These are phyloP conservation scores for Callopanchax toddi DNA, from an alignment of 2,113 vertebrate species.

Conservation along the genomic window DNA sequence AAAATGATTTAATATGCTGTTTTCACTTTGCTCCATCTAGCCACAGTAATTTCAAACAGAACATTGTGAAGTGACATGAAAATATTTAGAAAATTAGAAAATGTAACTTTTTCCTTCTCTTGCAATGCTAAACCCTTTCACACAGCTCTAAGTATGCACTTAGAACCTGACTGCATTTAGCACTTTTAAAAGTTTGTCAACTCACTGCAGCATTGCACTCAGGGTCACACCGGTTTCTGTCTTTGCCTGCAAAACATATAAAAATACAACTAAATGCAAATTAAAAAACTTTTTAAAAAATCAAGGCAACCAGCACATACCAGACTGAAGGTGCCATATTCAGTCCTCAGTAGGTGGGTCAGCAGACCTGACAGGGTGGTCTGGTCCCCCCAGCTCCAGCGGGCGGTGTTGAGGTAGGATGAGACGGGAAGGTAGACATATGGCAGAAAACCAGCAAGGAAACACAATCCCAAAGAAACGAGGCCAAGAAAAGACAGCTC, in stretches of 20 bases:
- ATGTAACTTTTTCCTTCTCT: too few relatives aligned
- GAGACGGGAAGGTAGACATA: conserved; percentile 92
- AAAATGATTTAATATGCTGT: too few relatives aligned
- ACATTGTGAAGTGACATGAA: too few relatives aligned
- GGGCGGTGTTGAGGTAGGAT: conserved; percentile 87
- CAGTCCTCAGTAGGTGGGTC: conserved; percentile 93
- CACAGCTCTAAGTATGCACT: too few relatives aligned
- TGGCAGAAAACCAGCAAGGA: conserved; percentile 87
- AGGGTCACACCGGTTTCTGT: conserved; percentile 82
- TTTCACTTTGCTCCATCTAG: too few relatives aligned
- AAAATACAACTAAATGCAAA: neutral
- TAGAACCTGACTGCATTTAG: neutral
- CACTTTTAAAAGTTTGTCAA: conserved; percentile 41
- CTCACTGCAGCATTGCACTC: conserved; percentile 86
- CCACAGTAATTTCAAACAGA: too few relatives aligned
- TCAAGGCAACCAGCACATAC: conserved; percentile 67
- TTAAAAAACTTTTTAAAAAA: neutral
- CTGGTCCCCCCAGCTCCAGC: conserved; percentile 99
- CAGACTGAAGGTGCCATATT: conserved; percentile 98
- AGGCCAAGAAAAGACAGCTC: conserved; percentile 82
- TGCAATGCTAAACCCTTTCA: too few relatives aligned
- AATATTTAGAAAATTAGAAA: too few relatives aligned
- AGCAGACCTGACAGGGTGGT: conserved; percentile 89
- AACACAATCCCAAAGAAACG: conserved; percentile 82
- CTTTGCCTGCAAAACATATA: conserved; percentile 86